phyloP scores from a whole-genome alignment of 1,140 invertebrate species.

The Planococcus citri region DNA sequence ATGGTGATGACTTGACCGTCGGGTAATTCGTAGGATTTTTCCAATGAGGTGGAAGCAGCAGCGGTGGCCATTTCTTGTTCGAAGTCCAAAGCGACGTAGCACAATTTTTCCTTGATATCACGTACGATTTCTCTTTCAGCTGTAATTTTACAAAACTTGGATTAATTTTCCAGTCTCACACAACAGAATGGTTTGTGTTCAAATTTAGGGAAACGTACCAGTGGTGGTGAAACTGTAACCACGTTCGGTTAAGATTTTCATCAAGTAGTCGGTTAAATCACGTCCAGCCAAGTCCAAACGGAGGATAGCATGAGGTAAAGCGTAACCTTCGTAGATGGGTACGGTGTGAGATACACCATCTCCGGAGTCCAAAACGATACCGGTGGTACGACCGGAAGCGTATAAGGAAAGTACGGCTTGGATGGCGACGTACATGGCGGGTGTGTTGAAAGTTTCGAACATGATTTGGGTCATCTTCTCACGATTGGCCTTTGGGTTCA shows the following conservation, averaged over 20 bases:
- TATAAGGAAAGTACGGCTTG: conserved; percentile 73
- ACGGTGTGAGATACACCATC: conserved; percentile 81
- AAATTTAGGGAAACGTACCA: conserved; percentile 31
- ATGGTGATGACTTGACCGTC: conserved; percentile 70
- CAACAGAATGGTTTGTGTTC: too few relatives aligned
- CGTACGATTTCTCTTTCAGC: conserved; percentile 92
- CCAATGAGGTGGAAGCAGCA: conserved; percentile 59
- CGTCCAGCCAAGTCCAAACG: conserved; percentile 80
- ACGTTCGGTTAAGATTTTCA: conserved; percentile 78
- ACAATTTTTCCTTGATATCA: conserved; percentile 89
- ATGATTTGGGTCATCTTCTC: conserved; percentile 82
- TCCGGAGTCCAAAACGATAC: conserved; percentile 63
- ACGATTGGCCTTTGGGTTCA: conserved; percentile 72
- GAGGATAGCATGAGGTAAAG: conserved; percentile 64
- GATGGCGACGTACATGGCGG: conserved; percentile 78
- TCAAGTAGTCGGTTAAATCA: conserved; percentile 75
- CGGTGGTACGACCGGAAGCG: conserved; percentile 75
- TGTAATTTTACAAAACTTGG: conserved; percentile 35
- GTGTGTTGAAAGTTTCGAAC: conserved; percentile 80
- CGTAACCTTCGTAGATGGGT: conserved; percentile 69
- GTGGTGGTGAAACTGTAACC: conserved; percentile 56
- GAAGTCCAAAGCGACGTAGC: conserved; percentile 67
- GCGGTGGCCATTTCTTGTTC: conserved; percentile 83
- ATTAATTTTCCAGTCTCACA: too few relatives aligned
- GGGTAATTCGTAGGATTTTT: conserved; percentile 71